Evolutionary conservation across 1,140 invertebrate species (phyloP).

Genomic region (Cotesia vestalis): DNA sequence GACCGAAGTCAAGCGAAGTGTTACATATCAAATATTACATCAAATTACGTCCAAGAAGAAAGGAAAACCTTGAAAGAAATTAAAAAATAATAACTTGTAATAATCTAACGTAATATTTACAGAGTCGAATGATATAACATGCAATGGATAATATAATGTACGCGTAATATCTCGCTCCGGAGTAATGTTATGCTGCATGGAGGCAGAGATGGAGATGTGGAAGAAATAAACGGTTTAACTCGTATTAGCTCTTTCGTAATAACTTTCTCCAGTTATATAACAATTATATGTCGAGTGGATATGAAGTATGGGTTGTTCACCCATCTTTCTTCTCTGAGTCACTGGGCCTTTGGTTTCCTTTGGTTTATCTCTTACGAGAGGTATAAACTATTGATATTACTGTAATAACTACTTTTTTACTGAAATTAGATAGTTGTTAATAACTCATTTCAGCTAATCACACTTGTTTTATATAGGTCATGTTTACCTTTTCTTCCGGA

Average conservation of each 20-base stretch:
- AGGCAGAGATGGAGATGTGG: not conserved
- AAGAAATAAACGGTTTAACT: conserved; percentile 12
- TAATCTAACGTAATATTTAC: not conserved
- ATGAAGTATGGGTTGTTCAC: conserved; percentile 51
- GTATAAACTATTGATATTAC: too few relatives aligned
- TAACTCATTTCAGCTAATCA: too few relatives aligned
- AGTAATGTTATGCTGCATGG: not conserved
- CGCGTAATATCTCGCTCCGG: too few relatives aligned
- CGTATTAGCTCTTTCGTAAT: conserved; percentile 54
- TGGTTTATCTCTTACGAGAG: conserved; percentile 2
- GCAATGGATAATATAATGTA: not conserved
- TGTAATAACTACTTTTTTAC: too few relatives aligned
- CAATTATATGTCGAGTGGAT: not conserved
- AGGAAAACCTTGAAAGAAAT: conserved; percentile 14
- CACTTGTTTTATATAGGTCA: too few relatives aligned
- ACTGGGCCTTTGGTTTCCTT: not conserved
- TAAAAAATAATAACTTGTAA: not conserved
- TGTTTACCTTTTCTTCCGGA: too few relatives aligned
- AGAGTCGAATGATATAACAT: conserved; percentile 15
- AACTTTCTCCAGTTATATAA: conserved; percentile 62
- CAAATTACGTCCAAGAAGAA: not conserved
- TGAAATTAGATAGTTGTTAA: too few relatives aligned
- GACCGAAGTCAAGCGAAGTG: not conserved
- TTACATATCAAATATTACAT: not conserved
- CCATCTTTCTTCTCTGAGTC: conserved; percentile 50